Conservation (phyloP, 1,140 invertebrate species). For the Papilio dardanus region DNA sequence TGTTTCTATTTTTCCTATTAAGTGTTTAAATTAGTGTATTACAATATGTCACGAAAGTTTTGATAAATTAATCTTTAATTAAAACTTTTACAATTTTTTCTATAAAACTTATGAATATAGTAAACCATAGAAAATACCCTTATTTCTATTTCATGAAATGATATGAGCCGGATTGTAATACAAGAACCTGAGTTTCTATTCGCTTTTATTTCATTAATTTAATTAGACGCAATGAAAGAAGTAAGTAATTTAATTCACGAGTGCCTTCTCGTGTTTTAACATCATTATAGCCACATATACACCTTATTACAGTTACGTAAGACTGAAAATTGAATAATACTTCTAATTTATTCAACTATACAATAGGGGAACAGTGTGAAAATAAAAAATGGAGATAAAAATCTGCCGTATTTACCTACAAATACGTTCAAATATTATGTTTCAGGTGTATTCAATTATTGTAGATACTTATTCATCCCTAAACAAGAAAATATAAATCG, state of each 20-base stretch:
- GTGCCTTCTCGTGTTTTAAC: neutral
- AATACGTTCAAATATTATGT: neutral
- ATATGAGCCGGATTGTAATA: neutral
- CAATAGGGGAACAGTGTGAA: neutral
- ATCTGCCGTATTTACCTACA: neutral
- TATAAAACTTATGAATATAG: neutral
- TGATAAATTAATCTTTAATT: neutral
- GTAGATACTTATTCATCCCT: too few species aligned
- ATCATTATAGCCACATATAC: neutral
- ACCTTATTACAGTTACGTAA: neutral
- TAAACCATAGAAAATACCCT: conserved; percentile 3
- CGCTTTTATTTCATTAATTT: neutral
- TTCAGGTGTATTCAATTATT: neutral
- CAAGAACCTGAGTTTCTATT: conserved; percentile 7
- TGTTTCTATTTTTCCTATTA: too few species aligned
- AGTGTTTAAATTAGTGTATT: too few species aligned
- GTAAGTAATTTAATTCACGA: conserved; percentile 17
- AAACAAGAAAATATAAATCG: neutral
- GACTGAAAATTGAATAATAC: neutral
- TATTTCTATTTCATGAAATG: conserved; percentile 1
- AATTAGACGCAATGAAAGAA: conserved; percentile 14
- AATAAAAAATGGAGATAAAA: neutral
- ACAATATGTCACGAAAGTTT: neutral
- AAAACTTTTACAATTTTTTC: neutral
- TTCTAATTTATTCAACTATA: neutral